These are phyloP conservation scores for Colletes gigas DNA, from an alignment of 1,140 invertebrate genomes.

Conservation along the genomic window DNA sequence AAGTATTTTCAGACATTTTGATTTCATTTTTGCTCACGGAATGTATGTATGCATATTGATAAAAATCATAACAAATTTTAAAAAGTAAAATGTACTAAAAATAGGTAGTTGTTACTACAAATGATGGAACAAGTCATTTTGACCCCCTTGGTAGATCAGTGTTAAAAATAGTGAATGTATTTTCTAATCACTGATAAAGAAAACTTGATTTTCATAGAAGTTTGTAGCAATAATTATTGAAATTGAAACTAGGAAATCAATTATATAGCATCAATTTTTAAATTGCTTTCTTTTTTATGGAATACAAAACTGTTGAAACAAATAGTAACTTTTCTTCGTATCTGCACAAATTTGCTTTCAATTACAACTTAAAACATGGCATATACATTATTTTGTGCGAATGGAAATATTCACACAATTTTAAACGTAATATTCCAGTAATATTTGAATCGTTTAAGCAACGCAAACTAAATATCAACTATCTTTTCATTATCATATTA, in stretches of 20 bases:
- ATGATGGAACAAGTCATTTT: too few relatives aligned
- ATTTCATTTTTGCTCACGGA: too few relatives aligned
- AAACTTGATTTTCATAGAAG: not conserved
- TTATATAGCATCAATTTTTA: not conserved
- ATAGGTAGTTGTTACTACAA: too few relatives aligned
- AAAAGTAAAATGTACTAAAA: too few relatives aligned
- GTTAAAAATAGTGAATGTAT: too few relatives aligned
- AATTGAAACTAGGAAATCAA: not conserved
- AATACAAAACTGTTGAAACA: conserved; percentile 10
- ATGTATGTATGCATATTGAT: too few relatives aligned
- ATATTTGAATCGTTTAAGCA: not conserved
- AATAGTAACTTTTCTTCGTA: not conserved
- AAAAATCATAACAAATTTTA: too few relatives aligned
- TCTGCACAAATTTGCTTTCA: not conserved
- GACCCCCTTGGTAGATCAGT: too few relatives aligned
- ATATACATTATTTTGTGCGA: too few relatives aligned
- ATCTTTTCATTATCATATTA: too few relatives aligned
- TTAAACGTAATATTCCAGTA: not conserved
- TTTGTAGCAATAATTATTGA: not conserved
- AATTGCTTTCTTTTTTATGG: not conserved
- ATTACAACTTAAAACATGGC: not conserved
- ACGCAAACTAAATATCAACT: not conserved
- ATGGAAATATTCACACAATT: not conserved
- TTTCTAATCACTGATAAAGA: too few relatives aligned
- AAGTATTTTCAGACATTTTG: too few relatives aligned